Percentiles rank a stretch among this genome's conserved stretches.
phyloP scores from a whole-genome alignment of 1,140 invertebrate genomes.

The Ostrea edulis region DNA sequence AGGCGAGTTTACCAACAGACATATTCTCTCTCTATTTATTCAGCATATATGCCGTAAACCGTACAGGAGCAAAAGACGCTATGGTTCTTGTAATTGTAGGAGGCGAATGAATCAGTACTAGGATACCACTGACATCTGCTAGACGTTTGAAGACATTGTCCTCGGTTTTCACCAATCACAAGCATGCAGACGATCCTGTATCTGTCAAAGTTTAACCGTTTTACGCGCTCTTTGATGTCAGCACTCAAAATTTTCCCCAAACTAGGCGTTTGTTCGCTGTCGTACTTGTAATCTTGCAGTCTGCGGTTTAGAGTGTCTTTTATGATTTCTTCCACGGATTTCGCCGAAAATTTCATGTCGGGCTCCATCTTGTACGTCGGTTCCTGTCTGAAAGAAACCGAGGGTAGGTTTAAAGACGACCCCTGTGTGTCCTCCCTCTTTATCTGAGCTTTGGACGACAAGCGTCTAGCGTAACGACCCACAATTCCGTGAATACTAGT shows the following conservation, averaged over 20 bases:
- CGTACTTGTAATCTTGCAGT: conserved; percentile 59
- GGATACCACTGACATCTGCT: conserved; percentile 75
- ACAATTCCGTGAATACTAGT: not conserved
- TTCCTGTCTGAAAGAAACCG: conserved; percentile 72
- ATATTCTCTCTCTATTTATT: conserved; percentile 57
- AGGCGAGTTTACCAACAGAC: too few relatives aligned
- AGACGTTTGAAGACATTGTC: conserved; percentile 67
- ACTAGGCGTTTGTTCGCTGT: conserved; percentile 51
- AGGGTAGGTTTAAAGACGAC: conserved; percentile 1
- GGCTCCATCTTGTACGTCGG: conserved; percentile 73
- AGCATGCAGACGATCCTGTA: conserved; percentile 75
- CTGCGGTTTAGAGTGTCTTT: conserved; percentile 57
- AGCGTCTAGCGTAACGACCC: not conserved
- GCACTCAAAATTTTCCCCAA: conserved; percentile 69
- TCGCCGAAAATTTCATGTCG: conserved; percentile 52
- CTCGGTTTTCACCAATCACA: conserved; percentile 67
- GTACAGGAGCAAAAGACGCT: conserved; percentile 74
- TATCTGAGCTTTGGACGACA: not conserved
- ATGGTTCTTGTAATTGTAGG: conserved; percentile 69
- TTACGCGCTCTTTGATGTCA: conserved; percentile 71
- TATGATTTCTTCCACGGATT: conserved; percentile 55
- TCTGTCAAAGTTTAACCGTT: conserved; percentile 68
- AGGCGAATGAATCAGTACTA: conserved; percentile 70
- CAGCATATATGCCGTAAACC: conserved; percentile 76
- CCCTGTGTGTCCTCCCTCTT: conserved; percentile 35